Percentiles rank a stretch among this genome's conserved stretches.
Evolutionary conservation across 2,113 vertebrate species (phyloP).

Genomic region (Triplophysa dalaica): DNA sequence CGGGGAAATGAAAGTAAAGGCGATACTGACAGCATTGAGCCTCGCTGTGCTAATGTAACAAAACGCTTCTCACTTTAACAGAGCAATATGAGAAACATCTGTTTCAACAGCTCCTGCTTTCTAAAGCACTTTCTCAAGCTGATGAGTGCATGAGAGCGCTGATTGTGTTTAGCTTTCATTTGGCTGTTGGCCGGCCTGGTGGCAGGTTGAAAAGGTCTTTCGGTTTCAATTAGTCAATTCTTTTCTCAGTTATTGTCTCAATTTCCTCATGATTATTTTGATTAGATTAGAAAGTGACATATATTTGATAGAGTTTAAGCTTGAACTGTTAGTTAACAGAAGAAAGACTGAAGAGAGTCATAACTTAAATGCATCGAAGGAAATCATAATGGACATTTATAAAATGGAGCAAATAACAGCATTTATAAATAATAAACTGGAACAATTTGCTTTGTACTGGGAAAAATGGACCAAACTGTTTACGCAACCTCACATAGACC

Average conservation of each 20-base stretch:
- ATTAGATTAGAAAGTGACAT: not conserved
- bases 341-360: no score
- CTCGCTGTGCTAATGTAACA: conserved; percentile 64
- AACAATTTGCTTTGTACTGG: no score
- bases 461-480: no score
- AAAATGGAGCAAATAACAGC: no score
- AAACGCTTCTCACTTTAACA: conserved; percentile 62
- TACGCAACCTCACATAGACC: no score
- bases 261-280: conserved; percentile 21
- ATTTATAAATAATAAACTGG: no score
- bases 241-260: conserved; percentile 11
- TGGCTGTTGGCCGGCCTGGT: conserved; percentile 39
- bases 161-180: conserved; percentile 63
- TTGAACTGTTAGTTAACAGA: no score
- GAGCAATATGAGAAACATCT: conserved; percentile 73
- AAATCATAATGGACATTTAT: no score
- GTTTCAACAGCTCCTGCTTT: conserved; percentile 72
- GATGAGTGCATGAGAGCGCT: conserved; percentile 67
- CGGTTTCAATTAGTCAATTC: not conserved
- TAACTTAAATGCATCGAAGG: no score
- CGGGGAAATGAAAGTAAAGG: conserved; percentile 65
- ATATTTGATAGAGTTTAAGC: not conserved
- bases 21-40: conserved; percentile 60
- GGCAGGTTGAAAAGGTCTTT: not conserved
- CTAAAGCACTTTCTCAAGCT: conserved; percentile 62